Percentiles rank a stretch among this genome's conserved stretches.
Conservation (phyloP, 2,113 vertebrate species). For the Stegostoma tigrinum region DNA sequence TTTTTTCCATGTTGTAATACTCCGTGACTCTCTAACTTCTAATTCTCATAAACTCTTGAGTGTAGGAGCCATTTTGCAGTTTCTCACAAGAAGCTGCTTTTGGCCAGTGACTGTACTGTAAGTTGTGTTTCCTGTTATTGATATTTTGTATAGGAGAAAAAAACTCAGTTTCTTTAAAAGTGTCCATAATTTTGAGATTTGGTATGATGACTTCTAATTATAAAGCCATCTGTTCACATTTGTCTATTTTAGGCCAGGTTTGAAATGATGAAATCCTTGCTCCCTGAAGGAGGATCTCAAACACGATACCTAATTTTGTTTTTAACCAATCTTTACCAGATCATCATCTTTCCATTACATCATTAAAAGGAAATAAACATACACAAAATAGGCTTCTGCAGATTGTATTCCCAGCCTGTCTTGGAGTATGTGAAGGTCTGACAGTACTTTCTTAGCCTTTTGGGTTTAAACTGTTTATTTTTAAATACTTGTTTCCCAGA, state of each 20-base stretch:
- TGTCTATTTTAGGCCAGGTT: neutral
- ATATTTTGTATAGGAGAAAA: neutral
- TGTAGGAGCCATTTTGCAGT: neutral
- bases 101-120: neutral
- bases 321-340: conserved; percentile 45
- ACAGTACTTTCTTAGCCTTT: conserved; percentile 40
- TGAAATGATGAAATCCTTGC: neutral
- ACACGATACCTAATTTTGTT: conserved; percentile 44
- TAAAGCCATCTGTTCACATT: conserved; percentile 12
- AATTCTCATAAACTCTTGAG: neutral
- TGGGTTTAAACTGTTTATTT: conserved; percentile 49
- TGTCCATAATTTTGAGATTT: neutral
- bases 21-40: neutral
- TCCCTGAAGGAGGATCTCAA: conserved; percentile 53
- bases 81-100: neutral
- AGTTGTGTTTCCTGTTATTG: neutral
- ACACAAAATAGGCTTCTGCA: conserved; percentile 39
- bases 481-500: conserved; percentile 52
- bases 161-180: neutral
- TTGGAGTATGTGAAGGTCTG: neutral
- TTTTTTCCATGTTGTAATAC: too few relatives aligned
- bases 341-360: conserved; percentile 59
- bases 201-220: neutral
- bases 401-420: neutral
- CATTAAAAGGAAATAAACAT: conserved; percentile 50